Conservation (phyloP, 2,797 vertebrate genomes). For the Amblyraja radiata region DNA sequence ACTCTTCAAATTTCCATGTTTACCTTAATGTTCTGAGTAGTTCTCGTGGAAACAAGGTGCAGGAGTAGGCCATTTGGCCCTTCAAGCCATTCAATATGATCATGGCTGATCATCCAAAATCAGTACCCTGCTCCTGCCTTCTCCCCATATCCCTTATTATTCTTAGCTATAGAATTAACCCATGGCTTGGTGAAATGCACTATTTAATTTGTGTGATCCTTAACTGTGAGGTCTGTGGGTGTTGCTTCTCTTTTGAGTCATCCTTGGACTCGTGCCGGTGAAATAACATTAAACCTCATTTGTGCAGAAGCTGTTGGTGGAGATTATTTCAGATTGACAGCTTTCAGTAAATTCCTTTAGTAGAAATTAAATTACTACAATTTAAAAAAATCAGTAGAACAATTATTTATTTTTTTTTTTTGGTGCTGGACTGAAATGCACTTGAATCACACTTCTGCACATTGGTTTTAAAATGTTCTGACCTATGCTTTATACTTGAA, state of each 20-base stretch:
- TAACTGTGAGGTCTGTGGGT: background rate
- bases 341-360: slow-evolving; percentile 4
- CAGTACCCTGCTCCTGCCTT: no score
- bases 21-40: background rate
- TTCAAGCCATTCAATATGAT: no score
- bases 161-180: background rate
- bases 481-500: background rate
- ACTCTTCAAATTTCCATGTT: background rate
- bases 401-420: background rate
- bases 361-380: background rate
- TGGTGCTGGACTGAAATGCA: background rate
- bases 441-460: background rate
- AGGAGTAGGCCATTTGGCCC: no score
- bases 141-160: background rate
- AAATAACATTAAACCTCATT: background rate
- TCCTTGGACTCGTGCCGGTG: background rate
- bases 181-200: background rate
- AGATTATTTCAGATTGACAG: background rate
- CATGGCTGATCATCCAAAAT: no score
- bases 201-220: background rate
- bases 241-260: background rate
- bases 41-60: no score
- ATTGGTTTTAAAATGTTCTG: background rate
- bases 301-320: background rate
- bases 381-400: background rate